Evolutionary conservation across 2,888 invertebrate genomes (phyloP).

Genomic region (Synanthedon tipuliformis): DNA sequence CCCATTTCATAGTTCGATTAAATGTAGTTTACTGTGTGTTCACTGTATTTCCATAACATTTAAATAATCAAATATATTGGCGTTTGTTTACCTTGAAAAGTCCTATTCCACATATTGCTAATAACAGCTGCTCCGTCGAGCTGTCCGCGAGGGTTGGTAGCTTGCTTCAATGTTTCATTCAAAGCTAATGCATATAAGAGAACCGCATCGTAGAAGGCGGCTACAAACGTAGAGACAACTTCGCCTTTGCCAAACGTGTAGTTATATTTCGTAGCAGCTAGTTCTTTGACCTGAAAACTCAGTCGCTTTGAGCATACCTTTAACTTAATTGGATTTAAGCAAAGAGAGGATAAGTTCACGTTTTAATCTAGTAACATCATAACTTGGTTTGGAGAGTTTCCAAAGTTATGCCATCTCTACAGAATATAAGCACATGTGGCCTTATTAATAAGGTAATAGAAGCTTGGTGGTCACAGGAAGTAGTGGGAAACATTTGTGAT

Average conservation of each 20-base stretch:
- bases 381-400: too few relatives aligned
- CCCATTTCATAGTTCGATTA: too few relatives aligned
- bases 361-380: too few relatives aligned
- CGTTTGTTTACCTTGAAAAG: conserved; percentile 77
- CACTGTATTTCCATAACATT: not conserved
- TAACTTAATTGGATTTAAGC: not conserved
- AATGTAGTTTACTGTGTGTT: not conserved
- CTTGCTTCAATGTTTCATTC: conserved; percentile 81
- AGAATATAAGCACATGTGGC: too few relatives aligned
- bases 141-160: conserved; percentile 55
- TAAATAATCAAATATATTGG: not conserved
- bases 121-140: conserved; percentile 88
- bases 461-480: too few relatives aligned
- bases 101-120: conserved; percentile 86
- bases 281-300: conserved; percentile 70
- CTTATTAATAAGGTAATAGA: too few relatives aligned
- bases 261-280: conserved; percentile 77
- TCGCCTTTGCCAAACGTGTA: conserved; percentile 79
- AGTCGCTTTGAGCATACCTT: not conserved
- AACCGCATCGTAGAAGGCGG: conserved; percentile 96
- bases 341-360: too few relatives aligned
- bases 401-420: too few relatives aligned
- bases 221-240: conserved; percentile 91
- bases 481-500: too few relatives aligned
- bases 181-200: conserved; percentile 92